These are phyloP conservation scores for Paramormyrops hopkinsi DNA, from an alignment of 2,797 vertebrate species.

Conservation along the genomic window DNA sequence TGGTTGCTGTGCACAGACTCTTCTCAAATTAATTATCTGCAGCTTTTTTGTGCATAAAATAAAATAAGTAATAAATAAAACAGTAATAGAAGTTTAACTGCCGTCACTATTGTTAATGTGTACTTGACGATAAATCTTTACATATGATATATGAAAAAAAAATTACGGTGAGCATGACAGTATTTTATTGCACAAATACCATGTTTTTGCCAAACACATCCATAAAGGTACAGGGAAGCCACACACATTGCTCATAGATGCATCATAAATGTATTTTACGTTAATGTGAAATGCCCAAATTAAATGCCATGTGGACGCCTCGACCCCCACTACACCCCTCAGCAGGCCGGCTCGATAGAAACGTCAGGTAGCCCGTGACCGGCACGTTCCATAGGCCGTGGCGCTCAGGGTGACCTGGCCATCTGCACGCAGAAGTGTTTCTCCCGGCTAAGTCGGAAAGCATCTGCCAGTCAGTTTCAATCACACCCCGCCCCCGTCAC, in stretches of 20 bases:
- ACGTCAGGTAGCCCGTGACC: not conserved
- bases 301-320: not conserved
- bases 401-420: not conserved
- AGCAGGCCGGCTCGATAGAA: not conserved
- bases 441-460: not conserved
- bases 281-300: not conserved
- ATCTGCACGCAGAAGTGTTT: not conserved
- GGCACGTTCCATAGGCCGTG: not conserved
- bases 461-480: not conserved
- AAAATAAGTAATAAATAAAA: not conserved
- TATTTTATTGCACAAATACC: not conserved
- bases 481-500: not conserved
- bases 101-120: not conserved
- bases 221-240: not conserved
- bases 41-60: not conserved
- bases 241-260: not conserved
- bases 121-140: not conserved
- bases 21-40: not conserved
- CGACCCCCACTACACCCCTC: not conserved
- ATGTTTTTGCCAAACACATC: not conserved
- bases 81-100: not conserved
- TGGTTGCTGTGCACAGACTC: not conserved
- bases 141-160: not conserved
- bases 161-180: not conserved
- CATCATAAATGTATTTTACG: not conserved